These are phyloP conservation scores for Corythaixoides concolor DNA, from an alignment of 2,113 vertebrate genomes.

Conservation along the genomic window DNA sequence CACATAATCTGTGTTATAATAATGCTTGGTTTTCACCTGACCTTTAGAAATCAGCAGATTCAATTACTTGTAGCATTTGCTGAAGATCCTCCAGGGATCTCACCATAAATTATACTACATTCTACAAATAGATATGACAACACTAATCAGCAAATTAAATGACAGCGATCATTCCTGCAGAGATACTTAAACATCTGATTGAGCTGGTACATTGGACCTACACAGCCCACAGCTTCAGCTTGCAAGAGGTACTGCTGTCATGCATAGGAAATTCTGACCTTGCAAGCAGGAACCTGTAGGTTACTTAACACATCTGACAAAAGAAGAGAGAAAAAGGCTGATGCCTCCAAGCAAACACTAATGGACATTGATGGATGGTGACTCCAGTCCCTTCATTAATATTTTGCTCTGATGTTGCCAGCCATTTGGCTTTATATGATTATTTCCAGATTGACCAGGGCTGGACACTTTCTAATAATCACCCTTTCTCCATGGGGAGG, in stretches of 20 bases:
- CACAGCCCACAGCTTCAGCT: background rate
- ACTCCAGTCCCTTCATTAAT: background rate
- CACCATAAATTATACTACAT: constrained; percentile 32
- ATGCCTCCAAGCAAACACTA: background rate
- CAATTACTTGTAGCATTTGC: constrained; percentile 52
- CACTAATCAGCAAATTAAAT: constrained; percentile 62
- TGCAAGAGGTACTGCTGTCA: background rate
- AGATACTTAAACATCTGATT: constrained; percentile 44
- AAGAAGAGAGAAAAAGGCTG: background rate
- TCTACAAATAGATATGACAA: constrained; percentile 55
- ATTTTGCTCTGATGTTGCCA: background rate
- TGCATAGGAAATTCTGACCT: constrained; percentile 22
- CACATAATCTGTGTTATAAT: background rate
- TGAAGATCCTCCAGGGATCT: constrained; percentile 43
- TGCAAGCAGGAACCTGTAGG: background rate
- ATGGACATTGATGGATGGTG: background rate
- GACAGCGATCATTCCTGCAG: constrained; percentile 38
- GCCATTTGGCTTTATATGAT: background rate
- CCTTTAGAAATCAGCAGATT: constrained; percentile 59
- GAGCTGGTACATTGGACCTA: background rate
- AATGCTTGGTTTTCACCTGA: background rate
- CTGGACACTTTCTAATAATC: background rate
- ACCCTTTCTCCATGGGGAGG: background rate
- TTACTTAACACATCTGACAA: background rate
- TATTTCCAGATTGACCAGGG: background rate